Conservation (phyloP, 2,113 vertebrate genomes). For the Trematocara marginatum region DNA sequence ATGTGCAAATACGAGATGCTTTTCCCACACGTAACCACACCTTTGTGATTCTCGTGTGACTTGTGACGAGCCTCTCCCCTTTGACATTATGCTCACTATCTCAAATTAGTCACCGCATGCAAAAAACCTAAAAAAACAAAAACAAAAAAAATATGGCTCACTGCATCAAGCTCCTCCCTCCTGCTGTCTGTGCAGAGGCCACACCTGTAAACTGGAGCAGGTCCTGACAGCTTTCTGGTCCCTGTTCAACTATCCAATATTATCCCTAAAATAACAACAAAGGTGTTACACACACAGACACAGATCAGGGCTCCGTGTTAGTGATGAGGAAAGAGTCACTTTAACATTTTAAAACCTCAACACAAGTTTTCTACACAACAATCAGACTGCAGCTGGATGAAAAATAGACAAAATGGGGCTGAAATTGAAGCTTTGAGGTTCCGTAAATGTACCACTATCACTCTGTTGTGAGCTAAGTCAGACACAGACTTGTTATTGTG, state of each 20-base stretch:
- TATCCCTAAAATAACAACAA: slow-evolving; percentile 7
- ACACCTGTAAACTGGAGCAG: slow-evolving; percentile 52
- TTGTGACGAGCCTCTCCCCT: background rate
- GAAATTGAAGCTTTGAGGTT: background rate
- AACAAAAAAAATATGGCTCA: background rate
- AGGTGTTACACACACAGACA: background rate
- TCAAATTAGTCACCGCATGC: slow-evolving; percentile 56
- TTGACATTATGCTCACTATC: slow-evolving; percentile 32
- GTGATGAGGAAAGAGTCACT: background rate
- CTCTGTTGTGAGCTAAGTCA: slow-evolving; percentile 27
- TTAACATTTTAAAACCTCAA: background rate
- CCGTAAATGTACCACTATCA: slow-evolving; percentile 22
- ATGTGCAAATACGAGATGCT: background rate
- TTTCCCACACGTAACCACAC: slow-evolving; percentile 44
- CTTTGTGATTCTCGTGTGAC: background rate
- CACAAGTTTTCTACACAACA: background rate
- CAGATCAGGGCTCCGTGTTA: background rate
- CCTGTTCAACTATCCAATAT: slow-evolving; percentile 1
- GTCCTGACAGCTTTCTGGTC: slow-evolving; percentile 50
- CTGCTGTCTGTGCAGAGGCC: slow-evolving; percentile 13
- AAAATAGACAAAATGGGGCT: background rate
- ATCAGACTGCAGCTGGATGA: background rate
- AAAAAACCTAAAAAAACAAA: background rate
- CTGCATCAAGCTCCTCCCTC: slow-evolving; percentile 25
- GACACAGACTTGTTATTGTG: slow-evolving; percentile 46